phyloP scores from a whole-genome alignment of 2,113 vertebrate genomes.

The Morone saxatilis region DNA sequence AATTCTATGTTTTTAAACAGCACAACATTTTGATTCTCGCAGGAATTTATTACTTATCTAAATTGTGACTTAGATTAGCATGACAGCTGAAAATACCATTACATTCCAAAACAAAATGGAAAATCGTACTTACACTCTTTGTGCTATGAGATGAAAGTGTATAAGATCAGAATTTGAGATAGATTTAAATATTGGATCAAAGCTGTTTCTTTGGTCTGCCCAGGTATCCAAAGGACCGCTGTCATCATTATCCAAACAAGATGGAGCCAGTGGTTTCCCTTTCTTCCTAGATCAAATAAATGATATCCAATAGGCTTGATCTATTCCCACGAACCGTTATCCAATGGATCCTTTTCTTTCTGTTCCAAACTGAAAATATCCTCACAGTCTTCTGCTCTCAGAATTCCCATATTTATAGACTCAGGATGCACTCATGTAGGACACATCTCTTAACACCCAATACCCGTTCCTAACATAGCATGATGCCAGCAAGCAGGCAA shows the following conservation, averaged over 20 bases:
- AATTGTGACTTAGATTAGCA: neutral
- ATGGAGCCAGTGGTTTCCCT: constrained; percentile 26
- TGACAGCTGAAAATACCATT: neutral
- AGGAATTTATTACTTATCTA: neutral
- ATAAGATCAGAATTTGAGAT: neutral
- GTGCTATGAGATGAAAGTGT: too few relatives aligned
- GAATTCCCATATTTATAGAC: constrained; percentile 44
- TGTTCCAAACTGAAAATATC: constrained; percentile 44
- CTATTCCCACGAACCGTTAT: constrained; percentile 36
- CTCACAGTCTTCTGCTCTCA: constrained; percentile 20
- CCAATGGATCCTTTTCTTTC: constrained; percentile 30
- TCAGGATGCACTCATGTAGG: constrained; percentile 32
- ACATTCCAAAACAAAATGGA: neutral
- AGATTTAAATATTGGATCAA: constrained; percentile 25
- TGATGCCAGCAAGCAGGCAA: constrained; percentile 38
- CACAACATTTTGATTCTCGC: neutral
- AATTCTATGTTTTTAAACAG: neutral
- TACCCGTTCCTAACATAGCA: constrained; percentile 21
- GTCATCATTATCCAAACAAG: constrained; percentile 57
- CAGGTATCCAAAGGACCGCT: constrained; percentile 19
- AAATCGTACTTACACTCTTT: too few relatives aligned
- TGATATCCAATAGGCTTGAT: constrained; percentile 56
- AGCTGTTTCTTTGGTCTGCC: constrained; percentile 26
- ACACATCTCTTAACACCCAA: constrained; percentile 28
- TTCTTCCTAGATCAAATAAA: constrained; percentile 63